Evolutionary conservation across 2,113 vertebrate genomes (phyloP).

Genomic region (Acrocephalus kingi): DNA sequence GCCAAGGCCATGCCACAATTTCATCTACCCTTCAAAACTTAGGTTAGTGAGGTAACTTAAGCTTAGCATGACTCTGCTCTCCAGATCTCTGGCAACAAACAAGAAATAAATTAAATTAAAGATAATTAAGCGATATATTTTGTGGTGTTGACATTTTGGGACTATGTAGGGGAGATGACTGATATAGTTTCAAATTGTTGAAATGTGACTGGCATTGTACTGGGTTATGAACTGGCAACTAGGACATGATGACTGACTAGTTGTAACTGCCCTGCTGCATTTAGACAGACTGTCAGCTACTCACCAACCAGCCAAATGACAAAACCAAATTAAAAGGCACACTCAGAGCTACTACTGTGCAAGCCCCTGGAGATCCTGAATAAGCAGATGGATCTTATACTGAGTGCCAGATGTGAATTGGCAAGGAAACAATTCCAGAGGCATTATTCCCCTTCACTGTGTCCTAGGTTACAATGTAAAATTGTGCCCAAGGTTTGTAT

Average conservation of each 20-base stretch:
- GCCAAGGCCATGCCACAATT: neutral
- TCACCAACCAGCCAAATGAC: neutral
- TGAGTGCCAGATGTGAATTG: neutral
- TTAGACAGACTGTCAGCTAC: neutral
- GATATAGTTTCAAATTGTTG: neutral
- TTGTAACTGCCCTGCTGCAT: neutral
- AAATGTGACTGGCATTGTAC: slow-evolving; percentile 6
- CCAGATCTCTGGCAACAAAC: neutral
- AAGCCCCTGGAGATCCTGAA: neutral
- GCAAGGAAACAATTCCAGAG: neutral
- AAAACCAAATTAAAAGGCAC: slow-evolving; percentile 32
- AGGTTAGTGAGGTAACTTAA: neutral
- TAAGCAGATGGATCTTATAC: neutral
- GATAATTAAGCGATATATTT: neutral
- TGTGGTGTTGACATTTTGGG: neutral
- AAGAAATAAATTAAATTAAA: neutral
- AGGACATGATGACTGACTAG: neutral
- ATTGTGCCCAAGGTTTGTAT: too few species aligned
- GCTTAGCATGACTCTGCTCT: neutral
- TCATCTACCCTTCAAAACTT: neutral
- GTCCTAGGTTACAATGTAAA: too few species aligned
- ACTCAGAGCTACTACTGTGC: neutral
- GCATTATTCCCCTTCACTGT: neutral
- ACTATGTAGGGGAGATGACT: neutral
- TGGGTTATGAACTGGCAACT: neutral